These are phyloP conservation scores for Drosophila tropicalis DNA, from an alignment of 1,140 invertebrate genomes.

Conservation along the genomic window DNA sequence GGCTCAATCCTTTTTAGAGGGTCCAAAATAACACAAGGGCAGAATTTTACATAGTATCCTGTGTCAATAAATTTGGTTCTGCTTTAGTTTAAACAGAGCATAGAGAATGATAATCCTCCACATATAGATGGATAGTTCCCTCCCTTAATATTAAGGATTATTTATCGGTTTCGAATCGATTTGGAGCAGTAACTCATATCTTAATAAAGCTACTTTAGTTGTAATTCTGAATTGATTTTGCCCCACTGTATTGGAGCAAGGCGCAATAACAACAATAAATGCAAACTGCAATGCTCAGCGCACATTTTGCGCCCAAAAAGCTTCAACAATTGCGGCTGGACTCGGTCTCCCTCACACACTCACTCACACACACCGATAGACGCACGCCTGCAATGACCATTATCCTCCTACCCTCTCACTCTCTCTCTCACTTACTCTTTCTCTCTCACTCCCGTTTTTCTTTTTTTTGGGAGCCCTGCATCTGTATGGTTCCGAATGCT, in stretches of 20 bases:
- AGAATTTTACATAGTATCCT: no score
- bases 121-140: no score
- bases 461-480: background rate
- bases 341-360: constrained; percentile 24
- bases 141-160: no score
- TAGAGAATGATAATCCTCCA: no score
- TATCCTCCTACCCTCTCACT: constrained; percentile 25
- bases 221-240: background rate
- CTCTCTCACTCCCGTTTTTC: background rate
- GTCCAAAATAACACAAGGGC: no score
- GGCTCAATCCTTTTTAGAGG: no score
- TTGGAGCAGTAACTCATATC: no score
- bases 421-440: background rate
- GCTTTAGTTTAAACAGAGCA: no score
- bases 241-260: constrained; percentile 48
- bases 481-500: constrained; percentile 62
- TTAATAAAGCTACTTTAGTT: no score
- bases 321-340: constrained; percentile 74
- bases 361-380: constrained; percentile 37
- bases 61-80: no score
- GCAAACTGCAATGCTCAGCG: constrained; percentile 69
- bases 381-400: constrained; percentile 57
- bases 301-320: constrained; percentile 71
- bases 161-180: no score
- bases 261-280: constrained; percentile 37